A percentile compares a stretch with the other conserved stretches of the same genome.
Evolutionary conservation across 1,140 invertebrate genomes (phyloP).

Genomic region (Drosophila pseudoananassae): DNA sequence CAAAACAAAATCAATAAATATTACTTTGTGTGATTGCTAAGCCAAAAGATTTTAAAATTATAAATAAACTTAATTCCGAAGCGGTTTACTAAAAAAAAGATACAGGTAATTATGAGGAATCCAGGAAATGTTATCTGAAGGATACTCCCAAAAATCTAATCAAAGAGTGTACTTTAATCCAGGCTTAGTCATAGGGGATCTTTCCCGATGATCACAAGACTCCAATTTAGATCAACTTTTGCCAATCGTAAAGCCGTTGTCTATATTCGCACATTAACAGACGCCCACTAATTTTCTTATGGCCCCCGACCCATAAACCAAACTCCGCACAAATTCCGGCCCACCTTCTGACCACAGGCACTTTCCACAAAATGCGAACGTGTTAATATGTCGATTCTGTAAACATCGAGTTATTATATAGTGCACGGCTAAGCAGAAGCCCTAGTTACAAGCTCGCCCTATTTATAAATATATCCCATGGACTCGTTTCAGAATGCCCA

Average conservation of each 20-base stretch:
- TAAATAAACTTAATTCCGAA: not conserved
- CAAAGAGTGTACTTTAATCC: not conserved
- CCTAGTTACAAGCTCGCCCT: constrained; percentile 16
- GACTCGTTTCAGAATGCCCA: constrained; percentile 69
- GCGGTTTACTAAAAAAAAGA: not conserved
- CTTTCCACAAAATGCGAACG: constrained; percentile 54
- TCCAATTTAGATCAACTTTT: constrained; percentile 49
- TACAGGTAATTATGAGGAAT: not conserved
- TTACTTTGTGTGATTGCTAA: not conserved
- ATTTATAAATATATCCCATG: constrained; percentile 29
- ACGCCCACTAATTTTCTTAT: constrained; percentile 68
- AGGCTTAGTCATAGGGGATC: constrained; percentile 33
- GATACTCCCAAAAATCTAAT: no score
- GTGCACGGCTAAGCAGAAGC: constrained; percentile 53
- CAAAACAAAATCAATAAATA: constrained; percentile 7
- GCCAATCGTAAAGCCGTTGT: constrained; percentile 34
- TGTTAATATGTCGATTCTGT: constrained; percentile 71
- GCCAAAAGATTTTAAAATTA: not conserved
- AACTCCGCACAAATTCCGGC: constrained; percentile 42
- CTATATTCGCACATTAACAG: constrained; percentile 68
- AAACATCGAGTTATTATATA: constrained; percentile 56
- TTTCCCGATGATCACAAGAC: constrained; percentile 59
- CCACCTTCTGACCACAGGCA: constrained; percentile 13
- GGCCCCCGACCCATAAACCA: constrained; percentile 23
- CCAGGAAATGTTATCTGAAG: not conserved